These are phyloP conservation scores for Caenorhabditis macrosperma DNA, from an alignment of 2,888 invertebrate genomes.

Conservation along the genomic window DNA sequence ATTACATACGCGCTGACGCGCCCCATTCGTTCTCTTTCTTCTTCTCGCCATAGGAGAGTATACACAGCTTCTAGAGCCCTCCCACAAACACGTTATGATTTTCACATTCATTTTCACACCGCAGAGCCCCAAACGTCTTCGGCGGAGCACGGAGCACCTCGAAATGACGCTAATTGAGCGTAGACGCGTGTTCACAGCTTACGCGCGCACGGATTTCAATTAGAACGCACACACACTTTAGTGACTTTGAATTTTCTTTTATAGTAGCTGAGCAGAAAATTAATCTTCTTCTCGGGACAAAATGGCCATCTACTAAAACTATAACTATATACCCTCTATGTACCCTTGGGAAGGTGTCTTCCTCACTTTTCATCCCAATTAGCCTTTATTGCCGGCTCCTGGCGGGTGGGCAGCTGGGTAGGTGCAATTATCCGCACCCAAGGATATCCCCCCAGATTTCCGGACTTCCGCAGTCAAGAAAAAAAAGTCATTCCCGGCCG, in stretches of 20 bases:
- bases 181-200: slow-evolving; percentile 1
- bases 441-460: background rate
- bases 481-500: background rate
- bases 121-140: slow-evolving; percentile 8
- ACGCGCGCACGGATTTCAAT: slow-evolving; percentile 44
- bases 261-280: slow-evolving; percentile 39
- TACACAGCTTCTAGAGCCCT: background rate
- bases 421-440: background rate
- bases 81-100: background rate
- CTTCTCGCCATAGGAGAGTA: no score
- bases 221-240: slow-evolving; percentile 59
- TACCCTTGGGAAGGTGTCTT: no score
- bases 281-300: slow-evolving; percentile 22
- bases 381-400: background rate
- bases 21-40: no score
- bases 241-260: background rate
- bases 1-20: slow-evolving; percentile 48
- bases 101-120: background rate
- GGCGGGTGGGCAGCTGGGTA: background rate
- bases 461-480: no score
- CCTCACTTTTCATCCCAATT: no score
- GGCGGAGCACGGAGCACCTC: no score
- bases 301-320: no score
- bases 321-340: no score
- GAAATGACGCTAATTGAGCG: slow-evolving; percentile 59